Percentiles rank a stretch among this genome's conserved stretches.
phyloP scores from a whole-genome alignment of 2,888 invertebrate genomes.

The Agriopis marginaria region DNA sequence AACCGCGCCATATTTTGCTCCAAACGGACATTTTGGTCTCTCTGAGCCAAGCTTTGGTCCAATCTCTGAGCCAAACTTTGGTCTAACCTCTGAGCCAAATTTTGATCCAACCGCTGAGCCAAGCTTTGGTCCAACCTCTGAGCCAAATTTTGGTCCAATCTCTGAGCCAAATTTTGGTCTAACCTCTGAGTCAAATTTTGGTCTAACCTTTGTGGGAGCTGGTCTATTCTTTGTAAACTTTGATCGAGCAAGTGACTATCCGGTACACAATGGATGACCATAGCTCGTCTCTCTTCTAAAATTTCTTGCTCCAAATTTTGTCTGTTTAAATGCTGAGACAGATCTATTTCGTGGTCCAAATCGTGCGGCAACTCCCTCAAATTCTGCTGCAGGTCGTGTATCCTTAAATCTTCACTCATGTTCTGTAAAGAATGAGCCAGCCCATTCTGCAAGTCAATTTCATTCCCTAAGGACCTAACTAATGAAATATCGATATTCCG shows the following conservation, averaged over 20 bases:
- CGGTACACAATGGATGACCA: slow-evolving; percentile 46
- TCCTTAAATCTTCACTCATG: slow-evolving; percentile 64
- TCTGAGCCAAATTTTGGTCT: too few relatives aligned
- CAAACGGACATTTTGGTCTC: slow-evolving; percentile 31
- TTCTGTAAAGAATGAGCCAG: slow-evolving; percentile 62
- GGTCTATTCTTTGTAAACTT: slow-evolving; percentile 36
- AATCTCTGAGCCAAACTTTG: too few relatives aligned
- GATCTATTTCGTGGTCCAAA: slow-evolving; percentile 64
- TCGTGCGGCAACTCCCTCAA: slow-evolving; percentile 62
- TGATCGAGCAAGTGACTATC: slow-evolving; percentile 35
- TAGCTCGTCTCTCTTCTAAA: slow-evolving; percentile 52
- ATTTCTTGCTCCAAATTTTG: slow-evolving; percentile 62
- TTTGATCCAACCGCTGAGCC: slow-evolving; percentile 33
- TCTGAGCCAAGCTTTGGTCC: too few relatives aligned
- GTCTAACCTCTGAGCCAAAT: slow-evolving; percentile 14
- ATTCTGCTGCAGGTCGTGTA: slow-evolving; percentile 57
- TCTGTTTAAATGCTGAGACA: slow-evolving; percentile 67
- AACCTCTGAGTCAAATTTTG: too few relatives aligned
- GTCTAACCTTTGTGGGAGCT: slow-evolving; percentile 36
- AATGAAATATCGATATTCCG: slow-evolving; percentile 60
- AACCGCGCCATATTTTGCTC: slow-evolving; percentile 16
- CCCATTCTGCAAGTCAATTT: slow-evolving; percentile 56
- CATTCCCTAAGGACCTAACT: slow-evolving; percentile 51
- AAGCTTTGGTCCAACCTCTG: slow-evolving; percentile 23
- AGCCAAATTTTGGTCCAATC: too few relatives aligned